Percentiles rank a stretch among this genome's conserved stretches.
phyloP scores from a whole-genome alignment of 2,888 invertebrate species.

The Drosophila monieri region DNA sequence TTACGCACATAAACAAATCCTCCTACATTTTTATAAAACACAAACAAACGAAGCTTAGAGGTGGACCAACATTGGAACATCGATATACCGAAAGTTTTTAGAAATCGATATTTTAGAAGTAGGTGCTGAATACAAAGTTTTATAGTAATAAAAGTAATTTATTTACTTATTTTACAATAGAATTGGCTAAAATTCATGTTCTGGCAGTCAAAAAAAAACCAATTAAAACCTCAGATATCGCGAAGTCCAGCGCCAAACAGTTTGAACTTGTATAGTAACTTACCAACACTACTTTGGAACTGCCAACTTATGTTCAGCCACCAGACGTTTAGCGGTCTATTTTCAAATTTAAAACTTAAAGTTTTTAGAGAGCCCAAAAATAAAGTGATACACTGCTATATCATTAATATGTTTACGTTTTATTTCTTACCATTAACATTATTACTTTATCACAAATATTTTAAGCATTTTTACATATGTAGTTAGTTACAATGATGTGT shows the following conservation, averaged over 20 bases:
- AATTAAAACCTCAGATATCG: not conserved
- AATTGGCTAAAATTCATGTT: no score
- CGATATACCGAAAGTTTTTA: not conserved
- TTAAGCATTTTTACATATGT: constrained; percentile 79
- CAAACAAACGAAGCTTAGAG: constrained; percentile 1
- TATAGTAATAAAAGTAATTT: not conserved
- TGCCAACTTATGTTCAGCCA: not conserved
- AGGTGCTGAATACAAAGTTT: not conserved
- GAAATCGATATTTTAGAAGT: not conserved
- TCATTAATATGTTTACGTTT: constrained; percentile 66
- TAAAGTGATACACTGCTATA: constrained; percentile 6
- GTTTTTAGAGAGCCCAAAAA: not conserved
- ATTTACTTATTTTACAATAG: no score
- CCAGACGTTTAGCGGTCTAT: not conserved
- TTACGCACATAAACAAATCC: constrained; percentile 2
- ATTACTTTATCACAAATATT: constrained; percentile 80
- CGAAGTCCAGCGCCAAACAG: not conserved
- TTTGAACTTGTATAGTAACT: not conserved
- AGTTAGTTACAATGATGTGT: constrained; percentile 75
- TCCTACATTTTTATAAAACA: constrained; percentile 8
- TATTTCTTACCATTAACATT: constrained; percentile 76
- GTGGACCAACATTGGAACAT: constrained; percentile 1
- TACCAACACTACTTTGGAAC: constrained; percentile 10
- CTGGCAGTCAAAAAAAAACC: no score
- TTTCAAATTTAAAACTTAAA: not conserved